phyloP scores from a whole-genome alignment of 2,113 vertebrate species.

The Sceloporus tristichus region DNA sequence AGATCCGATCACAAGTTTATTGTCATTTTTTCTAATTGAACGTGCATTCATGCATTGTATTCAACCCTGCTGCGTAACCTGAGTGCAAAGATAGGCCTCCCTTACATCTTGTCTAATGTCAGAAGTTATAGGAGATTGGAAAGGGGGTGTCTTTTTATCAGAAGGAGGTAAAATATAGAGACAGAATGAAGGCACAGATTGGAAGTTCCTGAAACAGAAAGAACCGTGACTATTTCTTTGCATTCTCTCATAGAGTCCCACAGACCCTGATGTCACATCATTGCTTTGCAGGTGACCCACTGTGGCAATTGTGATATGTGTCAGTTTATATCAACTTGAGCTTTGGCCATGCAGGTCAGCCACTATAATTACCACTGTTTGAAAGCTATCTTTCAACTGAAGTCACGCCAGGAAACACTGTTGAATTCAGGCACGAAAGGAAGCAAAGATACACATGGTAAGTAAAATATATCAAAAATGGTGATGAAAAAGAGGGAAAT shows the following conservation, averaged over 20 bases:
- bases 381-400: slow-evolving; percentile 11
- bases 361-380: slow-evolving; percentile 11
- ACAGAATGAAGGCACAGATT: neutral
- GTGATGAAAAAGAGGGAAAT: neutral
- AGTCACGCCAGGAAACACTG: neutral
- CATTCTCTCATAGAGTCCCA: neutral
- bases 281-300: slow-evolving; percentile 25
- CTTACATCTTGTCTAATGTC: neutral
- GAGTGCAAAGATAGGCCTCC: neutral
- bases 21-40: neutral
- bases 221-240: neutral
- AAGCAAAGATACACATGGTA: neutral
- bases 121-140: neutral
- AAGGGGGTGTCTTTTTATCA: neutral
- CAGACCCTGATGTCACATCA: neutral
- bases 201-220: neutral
- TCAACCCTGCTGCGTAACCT: neutral
- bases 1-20: neutral
- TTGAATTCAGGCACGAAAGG: neutral
- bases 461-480: neutral
- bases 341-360: slow-evolving; percentile 3
- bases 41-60: neutral
- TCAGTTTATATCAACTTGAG: slow-evolving; percentile 14
- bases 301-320: slow-evolving; percentile 7
- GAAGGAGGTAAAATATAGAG: neutral